These are phyloP conservation scores for Turritopsis dohrnii DNA, from an alignment of 30 jellyfish, hydroid and myxozoan species.

Conservation along the genomic window DNA sequence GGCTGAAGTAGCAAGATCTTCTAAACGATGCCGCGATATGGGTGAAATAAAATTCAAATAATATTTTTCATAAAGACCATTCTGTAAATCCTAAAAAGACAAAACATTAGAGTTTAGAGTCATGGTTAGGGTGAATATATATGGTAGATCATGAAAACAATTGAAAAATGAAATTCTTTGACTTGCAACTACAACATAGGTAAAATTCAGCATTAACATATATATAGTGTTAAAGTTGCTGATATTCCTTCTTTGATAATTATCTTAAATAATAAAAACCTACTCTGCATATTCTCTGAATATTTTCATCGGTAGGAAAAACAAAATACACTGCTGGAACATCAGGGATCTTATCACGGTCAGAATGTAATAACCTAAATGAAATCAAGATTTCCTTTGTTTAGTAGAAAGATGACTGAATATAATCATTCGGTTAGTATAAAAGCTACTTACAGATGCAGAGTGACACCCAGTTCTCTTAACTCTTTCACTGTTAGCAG, in stretches of 20 bases:
- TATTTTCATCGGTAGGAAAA: constrained; percentile 96
- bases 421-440: too few species aligned
- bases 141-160: too few species aligned
- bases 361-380: constrained; percentile 90
- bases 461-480: constrained; percentile 84
- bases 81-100: constrained; percentile 69
- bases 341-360: constrained; percentile 94
- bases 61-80: constrained; percentile 74
- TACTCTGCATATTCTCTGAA: constrained; percentile 92
- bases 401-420: too few species aligned
- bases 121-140: too few species aligned
- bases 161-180: too few species aligned
- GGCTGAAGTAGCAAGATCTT: constrained; percentile 91
- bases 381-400: too few species aligned
- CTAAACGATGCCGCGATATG: constrained; percentile 86
- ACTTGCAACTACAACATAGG: too few species aligned
- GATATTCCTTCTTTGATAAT: not conserved
- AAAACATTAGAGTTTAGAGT: too few species aligned
- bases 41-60: constrained; percentile 94
- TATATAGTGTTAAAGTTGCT: too few species aligned
- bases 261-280: not conserved
- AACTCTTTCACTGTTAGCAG: constrained; percentile 87
- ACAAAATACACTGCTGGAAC: constrained; percentile 98
- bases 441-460: constrained; percentile 77
- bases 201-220: too few species aligned